Conservation (phyloP, 2,113 vertebrate species). For the Diadophis punctatus region DNA sequence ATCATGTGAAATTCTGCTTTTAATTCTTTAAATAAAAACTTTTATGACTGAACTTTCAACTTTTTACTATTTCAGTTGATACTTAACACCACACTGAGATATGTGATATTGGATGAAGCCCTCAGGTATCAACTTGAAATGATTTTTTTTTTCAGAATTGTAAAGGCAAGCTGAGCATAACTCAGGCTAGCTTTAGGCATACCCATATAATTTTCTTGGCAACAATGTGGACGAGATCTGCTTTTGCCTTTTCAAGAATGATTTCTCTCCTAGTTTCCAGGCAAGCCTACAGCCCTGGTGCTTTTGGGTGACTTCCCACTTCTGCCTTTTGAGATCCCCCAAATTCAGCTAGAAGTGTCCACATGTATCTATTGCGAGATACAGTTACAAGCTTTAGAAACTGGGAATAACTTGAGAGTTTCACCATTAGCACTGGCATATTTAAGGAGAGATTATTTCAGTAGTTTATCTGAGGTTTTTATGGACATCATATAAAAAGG, state of each 20-base stretch:
- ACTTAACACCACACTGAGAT: background rate
- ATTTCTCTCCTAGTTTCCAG: background rate
- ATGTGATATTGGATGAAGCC: background rate
- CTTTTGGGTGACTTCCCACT: background rate
- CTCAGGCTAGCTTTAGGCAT: background rate
- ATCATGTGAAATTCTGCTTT: background rate
- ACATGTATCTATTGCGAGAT: background rate
- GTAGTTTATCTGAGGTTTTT: background rate
- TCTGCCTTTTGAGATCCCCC: background rate
- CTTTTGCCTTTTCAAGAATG: background rate
- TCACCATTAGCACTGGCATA: background rate
- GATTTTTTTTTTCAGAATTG: background rate
- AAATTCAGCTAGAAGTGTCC: background rate
- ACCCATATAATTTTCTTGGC: background rate
- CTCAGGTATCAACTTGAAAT: background rate
- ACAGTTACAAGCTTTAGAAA: background rate
- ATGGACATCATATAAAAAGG: background rate
- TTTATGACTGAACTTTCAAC: background rate
- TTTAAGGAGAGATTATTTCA: background rate
- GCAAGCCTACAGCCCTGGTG: background rate
- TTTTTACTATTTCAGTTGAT: background rate
- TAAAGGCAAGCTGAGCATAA: background rate
- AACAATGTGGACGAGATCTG: background rate
- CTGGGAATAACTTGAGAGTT: background rate
- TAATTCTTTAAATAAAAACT: background rate